phyloP scores from a whole-genome alignment of 53 echinoderm and acorn worm species.

The Luidia sarsii region DNA sequence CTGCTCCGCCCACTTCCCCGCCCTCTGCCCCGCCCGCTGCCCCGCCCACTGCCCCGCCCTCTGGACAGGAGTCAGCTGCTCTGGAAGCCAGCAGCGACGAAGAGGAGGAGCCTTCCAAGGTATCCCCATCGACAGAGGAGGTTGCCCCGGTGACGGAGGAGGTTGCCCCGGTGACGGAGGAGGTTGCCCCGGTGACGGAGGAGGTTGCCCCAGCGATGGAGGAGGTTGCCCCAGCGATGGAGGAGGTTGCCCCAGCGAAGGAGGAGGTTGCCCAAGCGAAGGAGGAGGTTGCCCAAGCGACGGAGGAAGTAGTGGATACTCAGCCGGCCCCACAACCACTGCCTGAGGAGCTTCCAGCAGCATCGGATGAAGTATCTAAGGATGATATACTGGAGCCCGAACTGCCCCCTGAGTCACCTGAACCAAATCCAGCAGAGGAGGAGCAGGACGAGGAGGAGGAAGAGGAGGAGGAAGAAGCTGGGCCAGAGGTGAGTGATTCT shows the following conservation, averaged over 20 bases:
- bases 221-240: no score
- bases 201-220: neutral
- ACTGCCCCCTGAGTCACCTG: no score
- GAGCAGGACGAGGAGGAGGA: constrained; percentile 32
- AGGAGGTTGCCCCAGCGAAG: no score
- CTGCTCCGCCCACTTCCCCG: constrained; percentile 40
- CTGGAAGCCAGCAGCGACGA: constrained; percentile 36
- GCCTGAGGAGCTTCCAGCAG: constrained; percentile 54
- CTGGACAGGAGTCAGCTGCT: no score
- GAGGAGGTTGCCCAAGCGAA: no score
- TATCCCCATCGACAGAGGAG: constrained; percentile 28
- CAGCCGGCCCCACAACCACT: constrained; percentile 3
- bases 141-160: constrained; percentile 25
- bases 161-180: neutral
- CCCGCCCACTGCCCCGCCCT: neutral
- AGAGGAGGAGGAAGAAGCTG: constrained; percentile 5
- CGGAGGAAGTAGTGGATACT: constrained; percentile 21
- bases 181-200: constrained; percentile 23
- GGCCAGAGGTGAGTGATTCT: neutral
- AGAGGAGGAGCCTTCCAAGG: constrained; percentile 52
- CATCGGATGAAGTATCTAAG: neutral
- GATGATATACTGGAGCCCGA: no score
- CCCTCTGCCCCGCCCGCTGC: neutral
- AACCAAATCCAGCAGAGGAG: no score
- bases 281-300: no score